Percentiles rank a stretch among this genome's conserved stretches.
Evolutionary conservation across 2,888 invertebrate species (phyloP).

Genomic region (Agonopterix arenella): DNA sequence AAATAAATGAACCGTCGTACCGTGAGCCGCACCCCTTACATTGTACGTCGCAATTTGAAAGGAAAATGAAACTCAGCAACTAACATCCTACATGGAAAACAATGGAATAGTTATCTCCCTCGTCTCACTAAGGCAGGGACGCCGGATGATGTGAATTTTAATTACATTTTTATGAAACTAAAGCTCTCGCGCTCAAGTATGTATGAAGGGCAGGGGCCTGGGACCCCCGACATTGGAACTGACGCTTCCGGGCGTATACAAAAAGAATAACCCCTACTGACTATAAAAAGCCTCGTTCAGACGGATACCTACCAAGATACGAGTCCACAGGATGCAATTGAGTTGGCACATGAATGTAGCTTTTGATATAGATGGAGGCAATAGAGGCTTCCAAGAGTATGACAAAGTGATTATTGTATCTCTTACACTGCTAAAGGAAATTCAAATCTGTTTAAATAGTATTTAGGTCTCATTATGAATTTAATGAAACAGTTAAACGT

Average conservation of each 20-base stretch:
- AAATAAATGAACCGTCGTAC: neutral
- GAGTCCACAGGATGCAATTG: slow-evolving; percentile 3
- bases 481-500: too few relatives aligned
- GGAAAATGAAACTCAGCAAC: slow-evolving; percentile 22
- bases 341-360: slow-evolving; percentile 1
- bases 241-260: slow-evolving; percentile 53
- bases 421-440: too few relatives aligned
- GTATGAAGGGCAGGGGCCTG: slow-evolving; percentile 49
- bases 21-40: neutral
- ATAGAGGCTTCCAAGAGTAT: neutral
- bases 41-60: slow-evolving; percentile 24
- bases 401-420: too few relatives aligned
- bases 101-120: slow-evolving; percentile 53
- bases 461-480: too few relatives aligned
- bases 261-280: slow-evolving; percentile 50
- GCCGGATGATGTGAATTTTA: slow-evolving; percentile 64
- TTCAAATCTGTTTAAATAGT: too few relatives aligned
- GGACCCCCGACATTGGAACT: slow-evolving; percentile 37
- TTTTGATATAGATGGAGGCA: slow-evolving; percentile 6
- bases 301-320: slow-evolving; percentile 1
- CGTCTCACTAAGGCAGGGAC: slow-evolving; percentile 32
- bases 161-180: slow-evolving; percentile 71
- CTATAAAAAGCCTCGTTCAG: slow-evolving; percentile 40
- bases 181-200: slow-evolving; percentile 56
- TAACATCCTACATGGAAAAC: slow-evolving; percentile 35